phyloP scores from a whole-genome alignment of 2,888 invertebrate species.

The Clostera curtula region DNA sequence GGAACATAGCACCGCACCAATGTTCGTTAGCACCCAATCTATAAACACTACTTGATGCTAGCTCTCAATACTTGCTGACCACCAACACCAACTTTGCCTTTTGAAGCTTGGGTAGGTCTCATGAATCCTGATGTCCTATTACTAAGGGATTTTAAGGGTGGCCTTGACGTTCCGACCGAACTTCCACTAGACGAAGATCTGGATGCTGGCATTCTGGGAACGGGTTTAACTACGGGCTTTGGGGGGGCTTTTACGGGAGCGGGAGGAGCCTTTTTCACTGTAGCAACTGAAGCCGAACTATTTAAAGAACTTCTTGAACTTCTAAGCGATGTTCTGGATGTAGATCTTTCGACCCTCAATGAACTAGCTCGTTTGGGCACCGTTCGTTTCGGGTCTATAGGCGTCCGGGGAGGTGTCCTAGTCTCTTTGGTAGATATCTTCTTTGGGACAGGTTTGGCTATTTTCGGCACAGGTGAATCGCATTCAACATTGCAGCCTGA shows the following conservation, averaged over 20 bases:
- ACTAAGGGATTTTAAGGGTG: constrained; percentile 45
- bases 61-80: constrained; percentile 43
- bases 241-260: constrained; percentile 53
- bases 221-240: constrained; percentile 63
- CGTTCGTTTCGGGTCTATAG: constrained; percentile 44
- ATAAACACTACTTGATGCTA: constrained; percentile 41
- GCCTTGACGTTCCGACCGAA: constrained; percentile 66
- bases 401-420: constrained; percentile 50
- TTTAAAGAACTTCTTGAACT: constrained; percentile 90
- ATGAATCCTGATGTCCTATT: constrained; percentile 80
- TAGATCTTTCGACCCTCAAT: constrained; percentile 82
- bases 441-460: constrained; percentile 58
- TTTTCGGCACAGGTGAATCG: constrained; percentile 69
- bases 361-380: constrained; percentile 53
- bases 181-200: constrained; percentile 65
- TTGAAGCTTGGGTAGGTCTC: constrained; percentile 90
- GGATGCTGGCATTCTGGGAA: constrained; percentile 59
- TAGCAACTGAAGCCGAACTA: constrained; percentile 86
- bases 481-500: constrained; percentile 82
- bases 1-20: no score
- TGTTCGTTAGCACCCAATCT: background rate
- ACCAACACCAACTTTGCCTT: constrained; percentile 75
- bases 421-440: constrained; percentile 69
- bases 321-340: constrained; percentile 85
- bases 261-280: constrained; percentile 82